phyloP scores from a whole-genome alignment of 2,888 invertebrate species.

The Catocala sponsa region DNA sequence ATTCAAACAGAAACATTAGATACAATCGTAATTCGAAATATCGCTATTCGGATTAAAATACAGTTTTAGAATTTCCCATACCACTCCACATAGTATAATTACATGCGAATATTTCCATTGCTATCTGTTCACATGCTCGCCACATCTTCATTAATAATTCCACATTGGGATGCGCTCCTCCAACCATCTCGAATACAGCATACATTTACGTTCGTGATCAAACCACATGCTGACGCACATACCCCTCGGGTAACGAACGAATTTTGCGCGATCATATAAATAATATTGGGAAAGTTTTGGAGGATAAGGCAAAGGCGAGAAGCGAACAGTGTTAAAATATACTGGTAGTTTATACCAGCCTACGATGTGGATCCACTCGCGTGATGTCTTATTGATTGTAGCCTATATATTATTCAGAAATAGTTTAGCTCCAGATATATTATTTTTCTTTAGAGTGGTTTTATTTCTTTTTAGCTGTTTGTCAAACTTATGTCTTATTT shows the following conservation, averaged over 20 bases:
- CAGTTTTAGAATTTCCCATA: too few species aligned
- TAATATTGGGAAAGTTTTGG: conserved; percentile 32
- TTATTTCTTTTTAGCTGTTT: too few species aligned
- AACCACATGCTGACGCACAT: conserved; percentile 37
- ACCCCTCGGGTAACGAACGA: conserved; percentile 32
- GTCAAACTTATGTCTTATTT: too few species aligned
- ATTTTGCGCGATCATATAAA: conserved; percentile 46
- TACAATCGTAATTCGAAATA: too few species aligned
- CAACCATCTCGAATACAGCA: conserved; percentile 22
- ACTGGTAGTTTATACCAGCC: neutral
- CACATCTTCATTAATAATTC: conserved; percentile 8
- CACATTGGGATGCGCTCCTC: neutral
- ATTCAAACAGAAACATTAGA: too few species aligned
- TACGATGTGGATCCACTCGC: neutral
- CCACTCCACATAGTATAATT: too few species aligned
- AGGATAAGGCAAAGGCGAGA: conserved; percentile 8
- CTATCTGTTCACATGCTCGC: neutral
- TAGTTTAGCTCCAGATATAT: too few species aligned
- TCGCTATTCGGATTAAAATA: too few species aligned
- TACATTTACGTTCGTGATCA: conserved; percentile 31
- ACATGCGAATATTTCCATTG: too few species aligned
- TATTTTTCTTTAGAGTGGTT: too few species aligned
- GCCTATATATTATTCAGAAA: too few species aligned
- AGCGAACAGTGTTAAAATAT: neutral
- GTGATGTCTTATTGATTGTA: too few species aligned